phyloP scores from a whole-genome alignment of 2,797 vertebrate genomes.

The Gallinago stenura region DNA sequence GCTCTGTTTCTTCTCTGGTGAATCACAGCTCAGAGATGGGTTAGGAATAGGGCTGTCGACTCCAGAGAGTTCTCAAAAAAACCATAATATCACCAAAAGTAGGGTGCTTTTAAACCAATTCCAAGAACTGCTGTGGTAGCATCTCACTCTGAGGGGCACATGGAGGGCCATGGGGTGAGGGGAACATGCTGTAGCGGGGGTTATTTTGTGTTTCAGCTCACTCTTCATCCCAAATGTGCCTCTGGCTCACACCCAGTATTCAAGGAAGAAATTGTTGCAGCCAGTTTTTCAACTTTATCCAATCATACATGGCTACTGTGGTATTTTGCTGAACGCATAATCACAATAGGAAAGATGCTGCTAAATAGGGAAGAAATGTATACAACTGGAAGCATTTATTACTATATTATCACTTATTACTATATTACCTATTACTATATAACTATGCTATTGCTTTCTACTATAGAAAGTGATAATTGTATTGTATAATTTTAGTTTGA shows the following conservation, averaged over 20 bases:
- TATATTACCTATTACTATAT: not conserved
- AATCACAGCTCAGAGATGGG: not conserved
- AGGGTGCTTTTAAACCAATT: not conserved
- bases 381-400: accelerated
- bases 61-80: not conserved
- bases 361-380: not conserved
- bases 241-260: not conserved
- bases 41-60: not conserved
- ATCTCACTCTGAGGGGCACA: not conserved
- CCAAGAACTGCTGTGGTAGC: not conserved
- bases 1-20: not conserved
- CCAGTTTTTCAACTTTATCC: not conserved
- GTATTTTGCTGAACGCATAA: not conserved
- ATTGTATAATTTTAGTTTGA: not conserved
- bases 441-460: not conserved
- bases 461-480: not conserved
- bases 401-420: not conserved
- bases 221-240: not conserved
- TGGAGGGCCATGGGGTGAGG: no score
- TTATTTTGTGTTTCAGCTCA: not conserved
- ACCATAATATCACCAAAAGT: not conserved
- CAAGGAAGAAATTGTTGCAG: not conserved
- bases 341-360: not conserved
- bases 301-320: not conserved
- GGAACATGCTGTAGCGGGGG: not conserved